A percentile compares a stretch with the other conserved stretches of the same genome.
These are phyloP conservation scores for Empidonax alnorum DNA, from an alignment of 2,113 vertebrate species.

Conservation along the genomic window DNA sequence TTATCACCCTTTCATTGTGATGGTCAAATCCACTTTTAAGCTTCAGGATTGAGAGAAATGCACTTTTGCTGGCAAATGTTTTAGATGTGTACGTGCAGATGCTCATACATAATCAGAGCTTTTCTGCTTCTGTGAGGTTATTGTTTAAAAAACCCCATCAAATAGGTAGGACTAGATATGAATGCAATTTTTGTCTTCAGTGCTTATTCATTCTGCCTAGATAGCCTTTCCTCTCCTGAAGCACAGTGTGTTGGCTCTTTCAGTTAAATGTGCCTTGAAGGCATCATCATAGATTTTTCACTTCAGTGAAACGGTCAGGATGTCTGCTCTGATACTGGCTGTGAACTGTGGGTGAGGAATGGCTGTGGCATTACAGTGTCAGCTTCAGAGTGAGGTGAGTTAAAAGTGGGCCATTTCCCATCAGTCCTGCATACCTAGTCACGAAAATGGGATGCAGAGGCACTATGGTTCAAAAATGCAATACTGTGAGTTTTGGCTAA, in stretches of 20 bases:
- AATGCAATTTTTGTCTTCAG: slow-evolving; percentile 25
- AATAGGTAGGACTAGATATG: slow-evolving; percentile 21
- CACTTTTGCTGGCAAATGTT: slow-evolving; percentile 85
- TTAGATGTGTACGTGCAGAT: slow-evolving; percentile 65
- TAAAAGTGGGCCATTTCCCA: background rate
- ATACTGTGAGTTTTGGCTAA: background rate
- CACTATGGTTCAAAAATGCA: background rate
- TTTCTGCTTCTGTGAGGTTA: slow-evolving; percentile 15
- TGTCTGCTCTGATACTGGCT: background rate
- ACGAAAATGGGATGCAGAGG: background rate
- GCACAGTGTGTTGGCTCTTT: background rate
- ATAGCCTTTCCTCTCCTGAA: background rate
- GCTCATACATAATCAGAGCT: slow-evolving; percentile 59
- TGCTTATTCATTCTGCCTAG: background rate
- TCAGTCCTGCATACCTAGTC: background rate
- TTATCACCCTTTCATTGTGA: slow-evolving; percentile 85
- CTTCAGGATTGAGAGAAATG: slow-evolving; percentile 85
- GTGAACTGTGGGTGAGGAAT: background rate
- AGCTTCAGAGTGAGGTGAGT: background rate
- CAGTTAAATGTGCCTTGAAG: slow-evolving; percentile 6
- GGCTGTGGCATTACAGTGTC: background rate
- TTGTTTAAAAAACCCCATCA: slow-evolving; percentile 13
- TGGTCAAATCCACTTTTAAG: slow-evolving; percentile 87
- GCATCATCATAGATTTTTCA: background rate
- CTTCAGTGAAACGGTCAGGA: background rate